Evolutionary conservation across 2,113 vertebrate species (phyloP).

Genomic region (Calyptomena viridis): DNA sequence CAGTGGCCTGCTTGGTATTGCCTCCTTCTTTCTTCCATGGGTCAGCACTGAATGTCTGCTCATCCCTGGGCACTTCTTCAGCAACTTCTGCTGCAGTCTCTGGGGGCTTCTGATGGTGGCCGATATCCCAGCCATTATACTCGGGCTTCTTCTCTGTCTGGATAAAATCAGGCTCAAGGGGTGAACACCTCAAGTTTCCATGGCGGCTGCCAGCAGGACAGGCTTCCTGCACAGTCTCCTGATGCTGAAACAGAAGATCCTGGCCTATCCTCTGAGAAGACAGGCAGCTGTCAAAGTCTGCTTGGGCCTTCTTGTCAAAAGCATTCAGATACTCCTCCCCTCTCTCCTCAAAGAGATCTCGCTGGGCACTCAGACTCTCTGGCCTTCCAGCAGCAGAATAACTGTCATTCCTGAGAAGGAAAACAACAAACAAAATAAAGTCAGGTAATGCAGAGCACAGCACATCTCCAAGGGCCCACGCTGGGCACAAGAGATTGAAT

Average conservation of each 20-base stretch:
- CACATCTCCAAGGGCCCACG: constrained; percentile 28
- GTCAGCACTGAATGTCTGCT: constrained; percentile 71
- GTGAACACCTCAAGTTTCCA: constrained; percentile 70
- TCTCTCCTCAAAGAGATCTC: constrained; percentile 86
- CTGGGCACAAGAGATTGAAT: constrained; percentile 25
- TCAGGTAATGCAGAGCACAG: constrained; percentile 49
- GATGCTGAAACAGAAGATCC: constrained; percentile 77
- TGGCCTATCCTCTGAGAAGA: constrained; percentile 74
- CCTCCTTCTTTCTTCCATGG: constrained; percentile 85
- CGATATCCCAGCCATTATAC: constrained; percentile 74
- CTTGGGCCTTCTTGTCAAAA: constrained; percentile 78
- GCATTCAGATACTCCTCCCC: constrained; percentile 79
- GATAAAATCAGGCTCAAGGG: constrained; percentile 77
- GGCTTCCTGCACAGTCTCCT: constrained; percentile 68
- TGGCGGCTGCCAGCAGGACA: constrained; percentile 64
- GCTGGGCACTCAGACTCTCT: constrained; percentile 69
- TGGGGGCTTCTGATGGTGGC: constrained; percentile 72
- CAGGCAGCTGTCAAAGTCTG: constrained; percentile 73
- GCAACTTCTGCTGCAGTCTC: constrained; percentile 66
- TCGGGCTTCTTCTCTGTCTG: constrained; percentile 80
- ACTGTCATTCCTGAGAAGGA: constrained; percentile 79
- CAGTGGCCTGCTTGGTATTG: constrained; percentile 68
- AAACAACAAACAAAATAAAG: background rate
- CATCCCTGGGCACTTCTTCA: constrained; percentile 74
- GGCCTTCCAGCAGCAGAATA: constrained; percentile 74